Evolutionary conservation across 2,113 vertebrate species (phyloP).

Genomic region (Galemys pyrenaicus): DNA sequence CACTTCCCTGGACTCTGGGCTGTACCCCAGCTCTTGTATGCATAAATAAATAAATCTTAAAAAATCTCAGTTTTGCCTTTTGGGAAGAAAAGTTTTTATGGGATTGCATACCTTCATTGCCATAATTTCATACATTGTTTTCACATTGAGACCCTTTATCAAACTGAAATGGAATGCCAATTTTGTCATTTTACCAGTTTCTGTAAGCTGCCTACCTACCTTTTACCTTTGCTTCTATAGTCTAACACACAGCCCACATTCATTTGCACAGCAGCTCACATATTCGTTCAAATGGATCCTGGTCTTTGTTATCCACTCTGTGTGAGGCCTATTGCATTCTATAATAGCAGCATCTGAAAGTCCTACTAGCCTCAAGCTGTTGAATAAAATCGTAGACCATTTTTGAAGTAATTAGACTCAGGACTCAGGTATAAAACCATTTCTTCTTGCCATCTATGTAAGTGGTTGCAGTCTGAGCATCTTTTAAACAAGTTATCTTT

Average conservation of each 20-base stretch:
- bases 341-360: slow-evolving; percentile 36
- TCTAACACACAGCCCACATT: background rate
- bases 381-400: background rate
- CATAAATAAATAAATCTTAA: no score
- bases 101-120: background rate
- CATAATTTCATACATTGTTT: background rate
- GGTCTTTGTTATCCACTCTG: background rate
- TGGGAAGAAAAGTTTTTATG: background rate
- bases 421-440: background rate
- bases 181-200: background rate
- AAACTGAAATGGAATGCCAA: background rate
- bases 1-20: no score
- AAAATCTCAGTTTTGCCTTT: background rate
- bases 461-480: background rate
- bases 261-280: slow-evolving; percentile 17
- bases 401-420: slow-evolving; percentile 51
- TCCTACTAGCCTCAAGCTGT: background rate
- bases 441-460: background rate
- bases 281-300: slow-evolving; percentile 16
- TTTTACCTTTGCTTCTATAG: background rate
- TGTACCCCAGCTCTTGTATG: no score
- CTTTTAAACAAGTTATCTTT: background rate
- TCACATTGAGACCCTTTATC: background rate
- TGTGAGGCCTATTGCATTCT: background rate
- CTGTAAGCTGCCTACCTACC: background rate